Evolutionary conservation across 1,140 invertebrate genomes (phyloP), one percentile per base, ranked within the genome.

Genomic region (Drosophila ananassae): DNA sequence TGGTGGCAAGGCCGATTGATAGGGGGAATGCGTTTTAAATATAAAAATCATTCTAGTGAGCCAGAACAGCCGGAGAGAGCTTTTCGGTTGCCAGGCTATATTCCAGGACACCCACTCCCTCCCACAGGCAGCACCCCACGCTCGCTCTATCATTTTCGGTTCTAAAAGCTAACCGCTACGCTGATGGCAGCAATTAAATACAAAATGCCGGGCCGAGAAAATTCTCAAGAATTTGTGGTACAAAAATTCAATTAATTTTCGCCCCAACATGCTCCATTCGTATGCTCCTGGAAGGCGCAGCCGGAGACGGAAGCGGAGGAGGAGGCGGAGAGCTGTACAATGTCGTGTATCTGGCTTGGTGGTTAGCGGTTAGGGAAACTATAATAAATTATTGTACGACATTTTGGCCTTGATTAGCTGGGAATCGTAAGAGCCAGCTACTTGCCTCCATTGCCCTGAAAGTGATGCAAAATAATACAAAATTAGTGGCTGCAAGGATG

Each of bases 181-280:
- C 83, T 89, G 83, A 87, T 89, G 75, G 66, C 71, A 89, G 82
- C 71, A 87, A 82, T 87, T 87, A 89, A 87, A 89, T 66, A 77
- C 57, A 81, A 87, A 89, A 87, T 89, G 79, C 67, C 66, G 64
- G 75, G 34, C 74, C 73, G 46, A 62, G 69, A 85, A 76, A 89
- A 89, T 87, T 63, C 63, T 87, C 72, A 73, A 87, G 82, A 87
- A 89, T 82, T 87, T 87, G 83, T 79, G 83, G 83, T 89, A 87
- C 82, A 87, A 87, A 87, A 87, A 87, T 87, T 87, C 82, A 87
- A 87, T 87, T 87, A 87, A 87, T 87, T 89, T 87, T 78, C 57
- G 58, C 61, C 74, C 55, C 34, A 72, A 61, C 44, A 55, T 53
- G 58, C 25, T 28, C 0, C 4, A 28, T 28, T 28, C 25, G 34